A percentile compares a stretch with the other conserved stretches of the same genome.
phyloP scores from a whole-genome alignment of 2,888 invertebrate genomes.

The Argyra leucocephala region DNA sequence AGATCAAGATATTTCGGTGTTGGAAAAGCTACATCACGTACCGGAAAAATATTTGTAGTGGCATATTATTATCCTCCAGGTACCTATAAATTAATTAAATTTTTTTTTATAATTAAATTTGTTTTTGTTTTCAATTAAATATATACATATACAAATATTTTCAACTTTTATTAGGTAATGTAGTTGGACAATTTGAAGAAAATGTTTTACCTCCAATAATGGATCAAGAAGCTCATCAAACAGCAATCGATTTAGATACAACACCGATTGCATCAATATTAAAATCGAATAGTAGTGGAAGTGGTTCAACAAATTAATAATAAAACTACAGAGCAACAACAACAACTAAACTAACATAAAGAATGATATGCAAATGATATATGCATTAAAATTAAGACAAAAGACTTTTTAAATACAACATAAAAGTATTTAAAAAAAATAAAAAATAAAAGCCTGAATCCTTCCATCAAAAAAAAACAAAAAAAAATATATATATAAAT shows the following conservation, averaged over 20 bases:
- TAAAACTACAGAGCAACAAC: background rate
- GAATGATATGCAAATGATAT: background rate
- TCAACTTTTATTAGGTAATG: slow-evolving; percentile 49
- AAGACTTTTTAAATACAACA: background rate
- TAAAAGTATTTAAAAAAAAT: background rate
- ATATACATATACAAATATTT: background rate
- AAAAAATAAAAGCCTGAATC: background rate
- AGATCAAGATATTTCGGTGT: slow-evolving; percentile 67
- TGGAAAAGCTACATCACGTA: slow-evolving; percentile 67
- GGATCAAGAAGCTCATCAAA: slow-evolving; percentile 46
- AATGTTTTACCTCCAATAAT: slow-evolving; percentile 69
- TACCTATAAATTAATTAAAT: slow-evolving; percentile 7
- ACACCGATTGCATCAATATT: slow-evolving; percentile 22
- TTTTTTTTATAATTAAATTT: background rate
- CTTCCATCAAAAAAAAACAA: no score
- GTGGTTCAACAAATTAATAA: slow-evolving; percentile 20
- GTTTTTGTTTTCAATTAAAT: background rate
- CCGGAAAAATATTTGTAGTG: slow-evolving; percentile 72
- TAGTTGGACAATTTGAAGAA: slow-evolving; percentile 60
- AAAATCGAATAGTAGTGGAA: slow-evolving; percentile 22
- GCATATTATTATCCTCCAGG: slow-evolving; percentile 77
- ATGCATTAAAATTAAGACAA: background rate
- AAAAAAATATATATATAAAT: no score
- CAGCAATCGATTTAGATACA: slow-evolving; percentile 26
- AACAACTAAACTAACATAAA: background rate